Conservation (phyloP, 1,140 invertebrate species). For the Oedothorax gibbosus region DNA sequence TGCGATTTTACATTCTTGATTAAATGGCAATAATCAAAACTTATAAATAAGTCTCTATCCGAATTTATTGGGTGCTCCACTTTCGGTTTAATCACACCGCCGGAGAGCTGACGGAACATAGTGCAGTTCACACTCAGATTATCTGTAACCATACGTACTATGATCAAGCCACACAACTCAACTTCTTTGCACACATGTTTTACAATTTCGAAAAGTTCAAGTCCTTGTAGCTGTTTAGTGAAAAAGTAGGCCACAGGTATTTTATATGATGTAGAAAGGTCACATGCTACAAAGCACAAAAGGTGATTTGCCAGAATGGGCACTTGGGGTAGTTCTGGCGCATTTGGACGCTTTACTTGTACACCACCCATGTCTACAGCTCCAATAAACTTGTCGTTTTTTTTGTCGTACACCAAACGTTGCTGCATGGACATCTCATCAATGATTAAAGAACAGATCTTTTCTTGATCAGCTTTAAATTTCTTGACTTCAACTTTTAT, state of each 20-base stretch:
- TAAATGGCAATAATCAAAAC: conserved; percentile 11
- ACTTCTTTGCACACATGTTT: conserved; percentile 27
- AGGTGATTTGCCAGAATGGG: background rate
- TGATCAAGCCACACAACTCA: conserved; percentile 25
- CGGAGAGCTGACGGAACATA: conserved; percentile 14
- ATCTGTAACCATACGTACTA: conserved; percentile 36
- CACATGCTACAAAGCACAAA: conserved; percentile 9
- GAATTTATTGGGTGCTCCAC: conserved; percentile 24
- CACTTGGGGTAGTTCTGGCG: background rate
- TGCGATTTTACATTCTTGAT: conserved; percentile 36
- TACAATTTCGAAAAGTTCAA: background rate
- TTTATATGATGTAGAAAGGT: conserved; percentile 14
- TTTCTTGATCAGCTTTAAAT: background rate
- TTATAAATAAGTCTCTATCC: conserved; percentile 6
- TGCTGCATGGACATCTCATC: conserved; percentile 11
- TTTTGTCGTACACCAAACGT: background rate
- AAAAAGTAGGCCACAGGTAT: conserved; percentile 57
- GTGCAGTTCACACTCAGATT: conserved; percentile 40
- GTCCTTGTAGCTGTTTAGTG: conserved; percentile 29
- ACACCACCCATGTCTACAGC: background rate
- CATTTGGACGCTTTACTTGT: too few species aligned
- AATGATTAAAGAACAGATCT: background rate
- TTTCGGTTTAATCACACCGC: background rate
- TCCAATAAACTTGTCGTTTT: background rate
- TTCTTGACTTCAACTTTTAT: background rate